Base-by-base conservation (phyloP, 2,888 invertebrate species). In the Mythimna lalbum region DNA sequence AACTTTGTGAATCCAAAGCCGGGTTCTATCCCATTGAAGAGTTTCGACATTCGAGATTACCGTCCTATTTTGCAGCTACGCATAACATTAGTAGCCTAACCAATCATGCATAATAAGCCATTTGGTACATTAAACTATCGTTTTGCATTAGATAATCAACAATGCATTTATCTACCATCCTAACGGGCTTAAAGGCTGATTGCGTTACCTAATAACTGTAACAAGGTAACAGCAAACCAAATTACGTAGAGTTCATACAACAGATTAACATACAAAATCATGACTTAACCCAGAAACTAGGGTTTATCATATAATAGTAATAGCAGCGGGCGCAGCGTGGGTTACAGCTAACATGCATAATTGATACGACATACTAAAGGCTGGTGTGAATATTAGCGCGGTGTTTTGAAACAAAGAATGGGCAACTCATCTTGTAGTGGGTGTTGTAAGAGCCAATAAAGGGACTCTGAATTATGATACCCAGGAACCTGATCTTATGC, bases 271-370 rank as follows among this genome's bases (percentile, higher is more conserved):
- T 80, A 62, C 63, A 62, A 64, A 80, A 76, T 71, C 63, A 81
- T 71, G 68, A 76, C 57, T 81, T 68, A 71, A 79, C 78, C 78
- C 81, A 76, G 77, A 71, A 81, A 71, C 53, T 43, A 43, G 43
- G 59, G 81, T 71, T 68, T 71, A 81, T 68, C 55, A 68, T 71
- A 60, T 67, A 71, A 76, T 80, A 65, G 64, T 59, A 69, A 62
- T 31, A 80, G 31, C 66, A 73, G 59, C 49, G 12, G 49, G 57
- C 63, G 47, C n/a, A 21, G 56, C 68, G 75, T 75, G 75, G 75
- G 68, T 49, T 60, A 64, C 77, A 59, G 53, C 59, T 73, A 50
- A 67, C 49, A 69, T 77, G 64, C 75, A 77, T 77, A 80, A 77
- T 77, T 68, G 68, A 77, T 62, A 62, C 56, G 76, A 74, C 75